These are phyloP conservation scores for Nomia melanderi DNA, from an alignment of 1,140 invertebrate species.

Conservation along the genomic window DNA sequence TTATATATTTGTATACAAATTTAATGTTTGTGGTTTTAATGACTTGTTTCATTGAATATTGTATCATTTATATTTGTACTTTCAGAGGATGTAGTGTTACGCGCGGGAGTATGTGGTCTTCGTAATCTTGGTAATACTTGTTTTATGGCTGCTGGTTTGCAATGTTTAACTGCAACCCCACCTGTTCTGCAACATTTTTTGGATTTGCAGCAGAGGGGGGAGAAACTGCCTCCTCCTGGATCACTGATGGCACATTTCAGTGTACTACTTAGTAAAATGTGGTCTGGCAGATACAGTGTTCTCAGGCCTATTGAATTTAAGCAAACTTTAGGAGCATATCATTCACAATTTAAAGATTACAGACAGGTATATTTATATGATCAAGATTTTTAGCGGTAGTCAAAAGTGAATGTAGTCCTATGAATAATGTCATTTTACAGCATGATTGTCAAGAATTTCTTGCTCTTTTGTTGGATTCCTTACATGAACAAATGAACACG, in stretches of 20 bases:
- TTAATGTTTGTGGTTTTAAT: constrained; percentile 2
- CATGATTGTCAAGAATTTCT: constrained; percentile 90
- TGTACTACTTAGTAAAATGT: constrained; percentile 83
- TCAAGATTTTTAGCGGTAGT: no score
- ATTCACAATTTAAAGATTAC: constrained; percentile 85
- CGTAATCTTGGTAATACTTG: constrained; percentile 87
- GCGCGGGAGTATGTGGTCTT: constrained; percentile 85
- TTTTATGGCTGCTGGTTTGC: constrained; percentile 88
- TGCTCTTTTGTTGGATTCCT: constrained; percentile 84
- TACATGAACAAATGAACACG: constrained; percentile 86
- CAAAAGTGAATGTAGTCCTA: no score
- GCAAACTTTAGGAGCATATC: constrained; percentile 83
- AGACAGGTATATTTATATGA: constrained; percentile 78
- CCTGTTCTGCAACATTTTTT: constrained; percentile 83
- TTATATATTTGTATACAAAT: not conserved
- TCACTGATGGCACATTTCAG: constrained; percentile 82
- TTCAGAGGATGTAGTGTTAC: constrained; percentile 53
- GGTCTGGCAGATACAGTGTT: constrained; percentile 83
- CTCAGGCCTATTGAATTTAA: constrained; percentile 85
- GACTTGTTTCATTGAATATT: not conserved
- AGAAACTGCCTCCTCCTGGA: constrained; percentile 74
- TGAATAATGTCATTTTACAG: constrained; percentile 72
- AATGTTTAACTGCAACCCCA: constrained; percentile 83
- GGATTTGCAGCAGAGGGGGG: constrained; percentile 75
- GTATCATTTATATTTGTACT: not conserved